These are phyloP conservation scores for Todus mexicanus DNA, from an alignment of 2,797 vertebrate species.

Conservation along the genomic window DNA sequence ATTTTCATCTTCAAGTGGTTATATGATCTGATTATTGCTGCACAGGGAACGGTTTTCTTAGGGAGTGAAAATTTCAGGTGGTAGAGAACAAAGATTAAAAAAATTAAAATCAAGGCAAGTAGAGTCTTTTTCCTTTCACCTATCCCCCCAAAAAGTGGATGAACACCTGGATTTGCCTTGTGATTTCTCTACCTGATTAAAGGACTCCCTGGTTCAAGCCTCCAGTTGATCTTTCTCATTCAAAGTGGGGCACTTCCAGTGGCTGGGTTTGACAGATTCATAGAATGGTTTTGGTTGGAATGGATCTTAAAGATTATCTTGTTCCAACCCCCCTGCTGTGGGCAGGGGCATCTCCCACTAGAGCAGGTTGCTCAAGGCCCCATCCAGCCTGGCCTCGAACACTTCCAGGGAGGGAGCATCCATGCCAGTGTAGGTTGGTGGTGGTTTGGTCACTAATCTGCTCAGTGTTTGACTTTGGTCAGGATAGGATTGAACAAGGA, in stretches of 20 bases:
- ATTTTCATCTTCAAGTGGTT: background rate
- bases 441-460: background rate
- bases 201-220: background rate
- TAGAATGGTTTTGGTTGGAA: too few species aligned
- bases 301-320: too few species aligned
- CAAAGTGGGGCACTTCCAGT: background rate
- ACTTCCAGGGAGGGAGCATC: too few species aligned
- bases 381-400: too few species aligned
- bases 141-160: background rate
- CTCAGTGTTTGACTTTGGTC: background rate
- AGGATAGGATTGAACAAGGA: background rate
- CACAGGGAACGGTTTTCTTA: background rate
- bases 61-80: background rate
- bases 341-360: too few species aligned
- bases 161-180: background rate
- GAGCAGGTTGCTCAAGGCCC: too few species aligned
- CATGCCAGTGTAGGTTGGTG: background rate
- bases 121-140: background rate
- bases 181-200: background rate
- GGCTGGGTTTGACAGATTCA: background rate
- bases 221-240: background rate
- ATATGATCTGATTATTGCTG: background rate
- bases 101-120: background rate
- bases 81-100: background rate
- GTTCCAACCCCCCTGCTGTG: too few species aligned